These are phyloP conservation scores for Orthonyx spaldingii DNA, from an alignment of 2,113 vertebrate genomes.

Conservation along the genomic window DNA sequence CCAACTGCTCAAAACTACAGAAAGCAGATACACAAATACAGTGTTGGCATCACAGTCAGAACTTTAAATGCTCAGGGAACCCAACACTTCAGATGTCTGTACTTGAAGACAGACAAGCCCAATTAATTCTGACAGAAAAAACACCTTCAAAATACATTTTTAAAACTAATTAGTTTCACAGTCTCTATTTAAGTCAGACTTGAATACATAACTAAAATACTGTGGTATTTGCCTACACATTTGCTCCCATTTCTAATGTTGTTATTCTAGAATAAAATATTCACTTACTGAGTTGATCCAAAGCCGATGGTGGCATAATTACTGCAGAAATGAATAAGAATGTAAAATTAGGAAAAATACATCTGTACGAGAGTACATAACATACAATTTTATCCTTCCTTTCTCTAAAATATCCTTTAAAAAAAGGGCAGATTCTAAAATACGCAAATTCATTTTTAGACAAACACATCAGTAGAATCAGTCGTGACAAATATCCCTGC, in stretches of 20 bases:
- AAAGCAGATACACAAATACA: neutral
- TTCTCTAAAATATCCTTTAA: neutral
- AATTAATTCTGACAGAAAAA: neutral
- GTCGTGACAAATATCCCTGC: neutral
- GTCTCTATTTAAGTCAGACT: neutral
- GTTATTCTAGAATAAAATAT: neutral
- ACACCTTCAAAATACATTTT: neutral
- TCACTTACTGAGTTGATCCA: constrained; percentile 97
- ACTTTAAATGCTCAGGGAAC: neutral
- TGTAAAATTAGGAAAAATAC: neutral
- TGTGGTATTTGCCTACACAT: neutral
- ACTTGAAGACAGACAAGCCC: neutral
- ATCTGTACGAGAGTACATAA: neutral
- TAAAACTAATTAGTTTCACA: neutral
- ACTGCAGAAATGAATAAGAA: constrained; percentile 75
- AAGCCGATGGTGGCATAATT: constrained; percentile 96
- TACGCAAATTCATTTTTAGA: neutral
- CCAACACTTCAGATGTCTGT: neutral
- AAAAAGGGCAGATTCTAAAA: neutral
- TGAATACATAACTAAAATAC: neutral
- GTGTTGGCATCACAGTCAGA: rapidly evolving
- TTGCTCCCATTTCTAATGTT: neutral
- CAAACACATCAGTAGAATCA: neutral
- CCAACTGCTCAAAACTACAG: neutral
- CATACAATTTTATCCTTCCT: neutral